A percentile compares a stretch with the other conserved stretches of the same genome.
phyloP scores from a whole-genome alignment of 2,888 invertebrate genomes.

The Mythimna impura region DNA sequence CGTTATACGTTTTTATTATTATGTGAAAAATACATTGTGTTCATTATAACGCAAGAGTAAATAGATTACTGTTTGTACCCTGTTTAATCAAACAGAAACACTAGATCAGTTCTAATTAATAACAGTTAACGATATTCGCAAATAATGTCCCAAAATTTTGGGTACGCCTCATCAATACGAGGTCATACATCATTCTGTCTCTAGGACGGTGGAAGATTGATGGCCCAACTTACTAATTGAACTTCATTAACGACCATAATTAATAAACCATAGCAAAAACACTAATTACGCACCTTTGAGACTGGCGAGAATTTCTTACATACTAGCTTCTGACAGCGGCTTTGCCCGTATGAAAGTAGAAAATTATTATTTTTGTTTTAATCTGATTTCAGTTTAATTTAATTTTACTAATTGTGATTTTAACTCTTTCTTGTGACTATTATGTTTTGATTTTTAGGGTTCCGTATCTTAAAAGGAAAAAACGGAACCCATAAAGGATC shows the following conservation, averaged over 20 bases:
- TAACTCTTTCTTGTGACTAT: too few species aligned
- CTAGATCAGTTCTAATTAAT: constrained; percentile 34
- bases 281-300: constrained; percentile 67
- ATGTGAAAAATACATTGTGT: not conserved
- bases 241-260: constrained; percentile 78
- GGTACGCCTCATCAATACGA: constrained; percentile 71
- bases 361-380: too few species aligned
- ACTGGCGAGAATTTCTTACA: constrained; percentile 58
- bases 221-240: constrained; percentile 77
- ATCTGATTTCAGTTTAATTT: too few species aligned
- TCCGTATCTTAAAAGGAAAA: too few species aligned
- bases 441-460: too few species aligned
- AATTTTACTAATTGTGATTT: too few species aligned
- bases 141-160: constrained; percentile 71
- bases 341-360: too few species aligned
- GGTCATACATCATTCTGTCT: constrained; percentile 78
- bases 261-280: constrained; percentile 72
- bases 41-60: not conserved
- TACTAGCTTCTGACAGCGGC: too few species aligned
- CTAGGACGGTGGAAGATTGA: constrained; percentile 76
- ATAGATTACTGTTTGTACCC: not conserved
- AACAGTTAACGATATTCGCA: constrained; percentile 66
- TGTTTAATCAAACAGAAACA: constrained; percentile 14
- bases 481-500: too few species aligned
- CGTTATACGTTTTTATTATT: not conserved